Conservation (phyloP, 2,113 vertebrate species). For the Labeo rohita region DNA sequence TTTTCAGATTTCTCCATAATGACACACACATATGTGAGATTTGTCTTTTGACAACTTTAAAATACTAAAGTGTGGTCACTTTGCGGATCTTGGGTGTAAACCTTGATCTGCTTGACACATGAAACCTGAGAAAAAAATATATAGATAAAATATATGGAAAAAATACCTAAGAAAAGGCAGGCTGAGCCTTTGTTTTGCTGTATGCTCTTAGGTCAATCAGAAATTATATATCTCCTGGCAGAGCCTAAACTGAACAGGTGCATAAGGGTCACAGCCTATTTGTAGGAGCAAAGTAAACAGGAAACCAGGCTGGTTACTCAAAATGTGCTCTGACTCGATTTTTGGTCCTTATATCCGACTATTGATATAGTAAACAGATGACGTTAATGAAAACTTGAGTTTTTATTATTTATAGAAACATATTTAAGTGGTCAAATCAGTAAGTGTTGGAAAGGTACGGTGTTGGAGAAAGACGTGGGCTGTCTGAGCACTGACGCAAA, state of each 20-base stretch:
- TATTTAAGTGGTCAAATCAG: slow-evolving; percentile 31
- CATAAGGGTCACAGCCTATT: slow-evolving; percentile 60
- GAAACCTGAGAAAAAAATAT: neutral
- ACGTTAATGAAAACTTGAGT: slow-evolving; percentile 59
- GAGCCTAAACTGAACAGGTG: slow-evolving; percentile 64
- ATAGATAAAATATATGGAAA: neutral
- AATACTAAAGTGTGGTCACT: neutral
- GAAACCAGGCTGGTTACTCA: slow-evolving; percentile 46
- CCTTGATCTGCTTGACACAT: neutral
- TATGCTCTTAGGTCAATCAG: slow-evolving; percentile 52
- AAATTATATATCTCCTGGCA: slow-evolving; percentile 65
- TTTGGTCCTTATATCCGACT: slow-evolving; percentile 49
- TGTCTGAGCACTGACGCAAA: slow-evolving; percentile 12
- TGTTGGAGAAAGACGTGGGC: slow-evolving; percentile 1
- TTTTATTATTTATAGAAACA: slow-evolving; percentile 58
- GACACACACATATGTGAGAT: neutral
- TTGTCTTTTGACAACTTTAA: neutral
- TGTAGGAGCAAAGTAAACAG: slow-evolving; percentile 53
- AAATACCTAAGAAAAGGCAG: slow-evolving; percentile 10
- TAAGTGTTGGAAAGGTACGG: slow-evolving; percentile 23
- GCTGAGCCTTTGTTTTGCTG: slow-evolving; percentile 22
- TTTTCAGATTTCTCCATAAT: neutral
- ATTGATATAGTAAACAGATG: slow-evolving; percentile 67
- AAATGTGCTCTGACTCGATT: slow-evolving; percentile 60
- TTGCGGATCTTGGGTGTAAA: neutral